These are phyloP conservation scores for Heteropelma amictum DNA, from an alignment of 2,888 invertebrate genomes.

Conservation along the genomic window DNA sequence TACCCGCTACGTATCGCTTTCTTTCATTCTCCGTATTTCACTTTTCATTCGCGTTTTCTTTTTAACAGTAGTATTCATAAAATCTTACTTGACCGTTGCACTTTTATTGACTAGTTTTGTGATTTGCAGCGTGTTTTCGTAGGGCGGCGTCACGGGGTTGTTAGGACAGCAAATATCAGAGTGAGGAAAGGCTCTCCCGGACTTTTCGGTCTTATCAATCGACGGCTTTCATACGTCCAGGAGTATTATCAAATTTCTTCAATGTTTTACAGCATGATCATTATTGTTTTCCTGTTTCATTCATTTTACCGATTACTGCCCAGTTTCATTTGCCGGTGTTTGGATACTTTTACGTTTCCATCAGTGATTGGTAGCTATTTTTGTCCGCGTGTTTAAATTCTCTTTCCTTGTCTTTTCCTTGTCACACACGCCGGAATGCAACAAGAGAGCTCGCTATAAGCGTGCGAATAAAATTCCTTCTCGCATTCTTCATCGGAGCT, in stretches of 20 bases:
- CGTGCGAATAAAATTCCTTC: slow-evolving; percentile 8
- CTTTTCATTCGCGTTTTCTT: slow-evolving; percentile 47
- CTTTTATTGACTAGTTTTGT: slow-evolving; percentile 78
- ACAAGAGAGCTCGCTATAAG: slow-evolving; percentile 20
- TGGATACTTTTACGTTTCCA: not conserved
- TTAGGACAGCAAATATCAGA: not conserved
- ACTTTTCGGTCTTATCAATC: not conserved
- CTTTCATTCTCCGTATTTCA: not conserved
- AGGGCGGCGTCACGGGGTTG: slow-evolving; percentile 19
- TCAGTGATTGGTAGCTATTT: not conserved
- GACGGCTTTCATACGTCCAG: not conserved
- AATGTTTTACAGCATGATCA: not conserved
- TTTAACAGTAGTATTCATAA: slow-evolving; percentile 67
- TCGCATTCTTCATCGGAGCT: not conserved
- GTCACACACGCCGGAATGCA: slow-evolving; percentile 26
- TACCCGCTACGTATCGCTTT: slow-evolving; percentile 52
- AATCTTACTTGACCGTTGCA: slow-evolving; percentile 76
- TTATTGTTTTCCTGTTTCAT: not conserved
- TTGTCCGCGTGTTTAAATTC: too few species aligned
- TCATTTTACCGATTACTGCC: not conserved
- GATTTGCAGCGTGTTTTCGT: slow-evolving; percentile 64
- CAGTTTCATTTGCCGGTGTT: too few species aligned
- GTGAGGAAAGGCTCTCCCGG: slow-evolving; percentile 8
- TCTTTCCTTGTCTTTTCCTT: not conserved
- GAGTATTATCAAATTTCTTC: not conserved